Evolutionary conservation across 2,113 vertebrate genomes (phyloP), one percentile per base, ranked within the genome.

Genomic region (Callorhinus ursinus): DNA sequence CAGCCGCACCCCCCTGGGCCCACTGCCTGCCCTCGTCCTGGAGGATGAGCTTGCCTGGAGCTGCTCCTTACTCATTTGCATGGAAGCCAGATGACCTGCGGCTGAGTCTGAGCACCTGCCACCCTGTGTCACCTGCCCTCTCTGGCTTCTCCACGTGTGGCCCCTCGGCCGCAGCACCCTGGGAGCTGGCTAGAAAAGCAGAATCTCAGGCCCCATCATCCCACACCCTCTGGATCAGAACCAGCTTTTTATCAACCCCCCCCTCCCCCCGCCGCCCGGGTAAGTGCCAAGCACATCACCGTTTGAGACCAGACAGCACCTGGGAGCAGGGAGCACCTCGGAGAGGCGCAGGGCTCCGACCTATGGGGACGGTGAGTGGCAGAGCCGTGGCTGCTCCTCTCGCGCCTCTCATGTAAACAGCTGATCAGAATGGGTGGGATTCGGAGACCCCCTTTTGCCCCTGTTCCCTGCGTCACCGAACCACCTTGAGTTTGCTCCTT

Each of bases 1-100:
- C 24, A 0, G 9, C 53, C 6, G 4, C 57, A 59, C 21, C 5
- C 2, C 22, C 19, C 4, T 0, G 21, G 0, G 57, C 7, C 33
- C 24, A 13, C 39, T 3, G 55, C 55, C 55, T 42, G 8, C 3
- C 57, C 8, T 13, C 46, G 13, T 22, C 46, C 8, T n/a, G 51
- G 42, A 31, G 26, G 61, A 63, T 31, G 26, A 28, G 4, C 24
- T 28, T 28, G 65, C 53, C 10, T 28, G 55, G 53, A 13, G 39
- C 39, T 36, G 8, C 31, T 49, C 39, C 7, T 22, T 10, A 14
- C 26, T 80, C 10, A 0, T 19, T 55, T 33, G 49, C 49, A 7
- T 0, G 1, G 53, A 46, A 76, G 72, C 24, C 13, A 7, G 42
- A 16, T 14, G 7, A 31, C 28, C 6, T 14, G 28, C 3, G 4